Conservation (phyloP, 1,140 invertebrate species). For the Theocolax elegans region DNA sequence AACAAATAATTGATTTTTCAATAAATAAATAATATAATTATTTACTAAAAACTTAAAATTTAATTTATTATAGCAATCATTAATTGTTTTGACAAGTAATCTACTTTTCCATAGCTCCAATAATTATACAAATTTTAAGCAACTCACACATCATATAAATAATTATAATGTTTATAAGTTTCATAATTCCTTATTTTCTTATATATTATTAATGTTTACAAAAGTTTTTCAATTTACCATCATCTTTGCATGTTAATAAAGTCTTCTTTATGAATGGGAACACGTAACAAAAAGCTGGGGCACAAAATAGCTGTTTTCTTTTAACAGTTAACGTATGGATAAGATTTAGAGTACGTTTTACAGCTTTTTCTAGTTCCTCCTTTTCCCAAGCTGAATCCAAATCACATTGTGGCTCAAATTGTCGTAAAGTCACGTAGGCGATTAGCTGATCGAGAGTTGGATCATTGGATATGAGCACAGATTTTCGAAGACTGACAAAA, state of each 20-base stretch:
- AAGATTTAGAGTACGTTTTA: constrained; percentile 71
- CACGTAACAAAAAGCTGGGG: constrained; percentile 83
- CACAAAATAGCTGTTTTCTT: constrained; percentile 69
- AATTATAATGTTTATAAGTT: no score
- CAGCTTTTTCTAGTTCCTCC: constrained; percentile 74
- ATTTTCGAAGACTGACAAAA: constrained; percentile 70
- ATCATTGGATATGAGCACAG: constrained; percentile 67
- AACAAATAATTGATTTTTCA: not conserved
- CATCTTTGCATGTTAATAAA: constrained; percentile 70
- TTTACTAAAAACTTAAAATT: no score
- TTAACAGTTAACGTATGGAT: constrained; percentile 70
- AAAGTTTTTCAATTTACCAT: no score
- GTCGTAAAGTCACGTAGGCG: constrained; percentile 76
- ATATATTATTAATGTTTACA: no score
- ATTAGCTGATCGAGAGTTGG: constrained; percentile 70
- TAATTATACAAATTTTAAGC: no score
- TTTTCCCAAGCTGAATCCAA: constrained; percentile 82
- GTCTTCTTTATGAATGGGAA: constrained; percentile 84
- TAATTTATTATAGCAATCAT: no score
- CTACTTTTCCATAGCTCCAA: no score
- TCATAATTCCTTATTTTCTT: no score
- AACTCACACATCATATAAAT: no score
- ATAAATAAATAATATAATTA: not conserved
- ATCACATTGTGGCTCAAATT: constrained; percentile 82
- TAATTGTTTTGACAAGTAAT: no score